Evolutionary conservation across 2,797 vertebrate genomes (phyloP).

Genomic region (Telmatherina bonti): DNA sequence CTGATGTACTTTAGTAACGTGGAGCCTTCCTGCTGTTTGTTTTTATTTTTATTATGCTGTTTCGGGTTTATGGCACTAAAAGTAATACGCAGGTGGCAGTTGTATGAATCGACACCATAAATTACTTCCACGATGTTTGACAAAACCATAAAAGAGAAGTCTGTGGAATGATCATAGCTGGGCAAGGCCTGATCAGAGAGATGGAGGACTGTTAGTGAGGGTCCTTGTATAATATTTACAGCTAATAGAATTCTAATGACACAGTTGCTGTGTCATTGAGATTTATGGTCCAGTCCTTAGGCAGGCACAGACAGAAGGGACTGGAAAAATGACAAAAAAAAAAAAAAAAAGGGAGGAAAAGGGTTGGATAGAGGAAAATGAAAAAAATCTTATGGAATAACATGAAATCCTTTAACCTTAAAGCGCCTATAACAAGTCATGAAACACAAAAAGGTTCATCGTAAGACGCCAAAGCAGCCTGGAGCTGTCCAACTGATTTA

Average conservation of each 20-base stretch:
- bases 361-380: constrained; percentile 13
- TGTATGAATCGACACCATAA: constrained; percentile 50
- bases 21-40: background rate
- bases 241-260: constrained; percentile 75
- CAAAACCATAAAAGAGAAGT: constrained; percentile 57
- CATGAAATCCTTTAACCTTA: constrained; percentile 34
- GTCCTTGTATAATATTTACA: constrained; percentile 77
- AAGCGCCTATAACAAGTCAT: constrained; percentile 20
- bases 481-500: constrained; percentile 9
- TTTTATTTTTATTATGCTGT: constrained; percentile 21
- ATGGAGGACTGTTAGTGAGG: constrained; percentile 52
- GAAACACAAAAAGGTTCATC: constrained; percentile 7
- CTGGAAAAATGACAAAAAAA: background rate
- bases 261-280: constrained; percentile 53
- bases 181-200: constrained; percentile 62
- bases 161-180: constrained; percentile 44
- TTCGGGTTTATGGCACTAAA: constrained; percentile 29
- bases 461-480: constrained; percentile 4
- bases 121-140: constrained; percentile 56
- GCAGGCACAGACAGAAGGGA: constrained; percentile 28
- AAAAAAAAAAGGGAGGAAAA: background rate
- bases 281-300: constrained; percentile 61
- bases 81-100: constrained; percentile 38
- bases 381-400: constrained; percentile 37
- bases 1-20: background rate